phyloP scores from a whole-genome alignment of 2,888 invertebrate species.

The Romanomermis culicivorax region DNA sequence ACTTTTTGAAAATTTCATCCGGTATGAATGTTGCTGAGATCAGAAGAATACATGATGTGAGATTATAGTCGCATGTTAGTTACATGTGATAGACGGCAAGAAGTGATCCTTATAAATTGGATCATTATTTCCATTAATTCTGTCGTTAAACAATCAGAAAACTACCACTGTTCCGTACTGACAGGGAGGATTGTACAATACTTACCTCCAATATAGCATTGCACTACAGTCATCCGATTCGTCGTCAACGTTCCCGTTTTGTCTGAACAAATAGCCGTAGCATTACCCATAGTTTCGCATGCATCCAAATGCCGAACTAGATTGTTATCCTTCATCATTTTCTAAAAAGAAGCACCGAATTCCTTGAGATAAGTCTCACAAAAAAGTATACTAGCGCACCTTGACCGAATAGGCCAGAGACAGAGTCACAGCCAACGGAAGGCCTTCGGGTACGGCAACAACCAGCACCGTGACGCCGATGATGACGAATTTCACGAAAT shows the following conservation, averaged over 20 bases:
- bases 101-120: no score
- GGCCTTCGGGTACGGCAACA: constrained; percentile 94
- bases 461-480: constrained; percentile 99
- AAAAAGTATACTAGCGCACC: no score
- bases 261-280: constrained; percentile 97
- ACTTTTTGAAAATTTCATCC: no score
- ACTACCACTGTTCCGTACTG: no score
- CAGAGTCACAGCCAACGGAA: constrained; percentile 91
- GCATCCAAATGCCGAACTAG: constrained; percentile 95
- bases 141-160: no score
- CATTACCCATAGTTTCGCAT: constrained; percentile 99
- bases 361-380: no score
- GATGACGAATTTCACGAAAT: constrained; percentile 88
- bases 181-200: neutral
- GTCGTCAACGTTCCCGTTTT: constrained; percentile 98
- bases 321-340: constrained; percentile 99
- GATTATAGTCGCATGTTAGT: no score
- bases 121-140: no score
- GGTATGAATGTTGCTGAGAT: no score
- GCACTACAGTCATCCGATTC: constrained; percentile 91
- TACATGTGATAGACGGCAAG: no score
- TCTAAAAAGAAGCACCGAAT: constrained; percentile 6
- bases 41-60: no score
- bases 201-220: constrained; percentile 69
- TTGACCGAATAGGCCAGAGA: constrained; percentile 97